A percentile compares a stretch with the other conserved stretches of the same genome.
These are phyloP conservation scores for Cyprinodon variegatus DNA, from an alignment of 2,113 vertebrate genomes.

Conservation along the genomic window DNA sequence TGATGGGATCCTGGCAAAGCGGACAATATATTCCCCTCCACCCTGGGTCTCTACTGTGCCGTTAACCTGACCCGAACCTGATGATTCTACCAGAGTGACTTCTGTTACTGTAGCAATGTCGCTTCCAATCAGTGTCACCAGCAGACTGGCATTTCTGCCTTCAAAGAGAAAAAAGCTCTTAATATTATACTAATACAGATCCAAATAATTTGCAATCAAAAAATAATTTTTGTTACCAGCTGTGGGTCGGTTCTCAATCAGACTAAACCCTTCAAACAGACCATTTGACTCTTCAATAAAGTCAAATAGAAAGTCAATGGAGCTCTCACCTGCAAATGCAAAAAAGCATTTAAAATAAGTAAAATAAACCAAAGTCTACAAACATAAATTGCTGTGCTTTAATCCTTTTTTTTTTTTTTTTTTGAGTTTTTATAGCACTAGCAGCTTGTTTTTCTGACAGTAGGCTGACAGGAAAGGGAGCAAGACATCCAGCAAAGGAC, in stretches of 20 bases:
- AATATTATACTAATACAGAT: background rate
- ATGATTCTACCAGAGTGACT: constrained; percentile 55
- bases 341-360: background rate
- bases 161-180: background rate
- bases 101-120: constrained; percentile 47
- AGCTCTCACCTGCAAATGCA: constrained; percentile 59
- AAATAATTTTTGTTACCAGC: constrained; percentile 41
- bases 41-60: constrained; percentile 43
- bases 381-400: no score
- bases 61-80: constrained; percentile 34
- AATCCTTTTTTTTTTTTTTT: no score
- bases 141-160: constrained; percentile 60
- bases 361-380: background rate
- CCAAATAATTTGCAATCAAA: background rate
- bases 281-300: constrained; percentile 52
- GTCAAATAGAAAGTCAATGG: constrained; percentile 66
- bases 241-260: constrained; percentile 51
- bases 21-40: constrained; percentile 42
- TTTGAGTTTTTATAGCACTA: no score
- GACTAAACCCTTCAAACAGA: constrained; percentile 34
- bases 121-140: constrained; percentile 61
- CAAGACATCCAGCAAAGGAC: no score
- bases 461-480: no score
- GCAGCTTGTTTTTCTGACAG: no score
- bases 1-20: constrained; percentile 43